phyloP scores from a whole-genome alignment of 2,113 vertebrate species.

The Hippocampus barbouri region DNA sequence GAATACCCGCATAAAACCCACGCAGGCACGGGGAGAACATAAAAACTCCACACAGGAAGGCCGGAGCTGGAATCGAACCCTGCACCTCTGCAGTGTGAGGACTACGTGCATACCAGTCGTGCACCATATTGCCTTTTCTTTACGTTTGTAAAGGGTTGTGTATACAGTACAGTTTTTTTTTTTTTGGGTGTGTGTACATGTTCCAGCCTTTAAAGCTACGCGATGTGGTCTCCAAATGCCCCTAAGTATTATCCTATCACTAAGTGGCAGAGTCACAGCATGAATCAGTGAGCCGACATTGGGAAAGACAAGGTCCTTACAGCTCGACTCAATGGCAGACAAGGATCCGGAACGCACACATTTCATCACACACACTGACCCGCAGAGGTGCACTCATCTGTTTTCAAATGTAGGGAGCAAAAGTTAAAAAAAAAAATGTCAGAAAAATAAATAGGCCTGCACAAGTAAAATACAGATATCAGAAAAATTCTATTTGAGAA shows the following conservation, averaged over 20 bases:
- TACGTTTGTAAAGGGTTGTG: not conserved
- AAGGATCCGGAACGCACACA: conserved; percentile 23
- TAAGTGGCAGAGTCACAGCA: conserved; percentile 47
- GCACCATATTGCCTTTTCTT: not conserved
- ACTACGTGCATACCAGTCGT: not conserved
- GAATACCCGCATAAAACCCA: too few species aligned
- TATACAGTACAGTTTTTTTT: conserved; percentile 10
- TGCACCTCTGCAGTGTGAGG: too few species aligned
- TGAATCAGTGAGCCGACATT: conserved; percentile 56
- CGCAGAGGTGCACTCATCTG: conserved; percentile 14
- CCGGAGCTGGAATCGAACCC: too few species aligned
- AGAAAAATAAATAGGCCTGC: not conserved
- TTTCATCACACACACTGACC: conserved; percentile 20
- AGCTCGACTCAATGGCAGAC: conserved; percentile 52
- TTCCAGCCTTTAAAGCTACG: conserved; percentile 20
- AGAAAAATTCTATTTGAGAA: not conserved
- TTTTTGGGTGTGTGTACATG: conserved; percentile 6
- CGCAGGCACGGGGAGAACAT: too few species aligned
- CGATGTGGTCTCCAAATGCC: conserved; percentile 48
- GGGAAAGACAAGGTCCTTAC: conserved; percentile 39
- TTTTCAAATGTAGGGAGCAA: not conserved
- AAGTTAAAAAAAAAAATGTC: not conserved
- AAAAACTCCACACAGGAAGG: too few species aligned
- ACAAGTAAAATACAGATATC: not conserved
- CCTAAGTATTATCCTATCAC: conserved; percentile 46